These are phyloP conservation scores for Aurelia aurita DNA, from an alignment of 30 jellyfish, hydroid and myxozoan genomes.

Conservation along the genomic window DNA sequence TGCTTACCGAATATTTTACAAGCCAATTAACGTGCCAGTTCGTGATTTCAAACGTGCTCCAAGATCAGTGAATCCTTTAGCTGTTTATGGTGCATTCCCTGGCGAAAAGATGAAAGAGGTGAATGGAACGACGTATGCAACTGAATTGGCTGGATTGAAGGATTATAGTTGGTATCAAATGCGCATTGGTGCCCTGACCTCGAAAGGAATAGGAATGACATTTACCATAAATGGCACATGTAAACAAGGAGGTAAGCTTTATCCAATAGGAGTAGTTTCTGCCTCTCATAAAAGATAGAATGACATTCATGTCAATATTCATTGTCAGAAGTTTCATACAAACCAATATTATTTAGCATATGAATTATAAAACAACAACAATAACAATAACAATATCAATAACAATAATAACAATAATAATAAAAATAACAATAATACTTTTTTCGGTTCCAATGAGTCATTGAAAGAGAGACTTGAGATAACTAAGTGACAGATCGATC, in stretches of 20 bases:
- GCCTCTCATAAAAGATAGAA: no score
- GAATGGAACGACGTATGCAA: conserved; percentile 35
- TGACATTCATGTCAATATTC: no score
- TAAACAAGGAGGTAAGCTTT: conserved; percentile 52
- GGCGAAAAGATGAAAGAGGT: conserved; percentile 56
- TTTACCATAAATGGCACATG: conserved; percentile 42
- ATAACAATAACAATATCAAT: no score
- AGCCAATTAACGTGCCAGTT: conserved; percentile 42
- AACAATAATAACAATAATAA: no score
- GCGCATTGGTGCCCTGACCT: conserved; percentile 64
- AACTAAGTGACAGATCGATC: no score
- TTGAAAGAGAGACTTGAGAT: no score
- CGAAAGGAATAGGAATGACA: conserved; percentile 57
- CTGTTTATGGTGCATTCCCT: conserved; percentile 53
- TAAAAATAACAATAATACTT: no score
- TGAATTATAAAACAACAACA: no score
- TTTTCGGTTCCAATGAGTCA: no score
- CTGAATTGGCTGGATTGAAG: conserved; percentile 18
- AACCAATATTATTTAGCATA: no score
- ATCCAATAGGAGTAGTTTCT: no score
- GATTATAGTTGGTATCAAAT: conserved; percentile 63
- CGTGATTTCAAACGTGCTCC: conserved; percentile 32
- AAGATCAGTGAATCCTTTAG: conserved; percentile 45
- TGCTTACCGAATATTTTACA: conserved; percentile 60
- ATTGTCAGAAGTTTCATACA: no score